phyloP scores from a whole-genome alignment of 2,888 invertebrate genomes.

The Tubiluchus corallicola region DNA sequence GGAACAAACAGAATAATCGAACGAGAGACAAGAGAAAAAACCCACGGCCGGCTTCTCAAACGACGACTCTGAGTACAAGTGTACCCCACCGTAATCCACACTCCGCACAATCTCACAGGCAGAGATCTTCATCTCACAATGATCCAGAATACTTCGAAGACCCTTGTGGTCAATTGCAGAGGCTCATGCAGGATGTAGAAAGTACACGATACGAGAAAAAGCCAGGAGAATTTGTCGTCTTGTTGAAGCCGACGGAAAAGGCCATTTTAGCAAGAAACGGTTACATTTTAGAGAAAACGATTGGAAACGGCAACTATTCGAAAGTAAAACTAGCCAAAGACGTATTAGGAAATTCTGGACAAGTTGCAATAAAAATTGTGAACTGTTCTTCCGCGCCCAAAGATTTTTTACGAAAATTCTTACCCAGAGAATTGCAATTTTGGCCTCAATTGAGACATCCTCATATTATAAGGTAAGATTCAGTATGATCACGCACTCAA shows the following conservation, averaged over 20 bases:
- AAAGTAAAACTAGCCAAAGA: slow-evolving; percentile 14
- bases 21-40: too few relatives aligned
- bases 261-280: slow-evolving; percentile 24
- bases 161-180: neutral
- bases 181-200: neutral
- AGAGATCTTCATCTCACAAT: too few relatives aligned
- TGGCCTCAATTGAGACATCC: slow-evolving; percentile 18
- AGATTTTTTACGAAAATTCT: slow-evolving; percentile 18
- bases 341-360: slow-evolving; percentile 10
- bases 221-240: neutral
- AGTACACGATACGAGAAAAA: neutral
- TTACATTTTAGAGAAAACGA: slow-evolving; percentile 20
- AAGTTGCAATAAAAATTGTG: slow-evolving; percentile 18
- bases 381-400: slow-evolving; percentile 17
- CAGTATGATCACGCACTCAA: too few relatives aligned
- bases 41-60: too few relatives aligned
- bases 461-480: slow-evolving; percentile 14
- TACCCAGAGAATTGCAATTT: slow-evolving; percentile 19
- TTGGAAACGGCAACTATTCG: slow-evolving; percentile 27
- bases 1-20: too few relatives aligned
- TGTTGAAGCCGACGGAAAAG: slow-evolving; percentile 20
- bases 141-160: neutral
- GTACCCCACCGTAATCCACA: too few relatives aligned
- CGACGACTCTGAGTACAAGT: too few relatives aligned
- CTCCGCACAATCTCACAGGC: too few relatives aligned